Evolutionary conservation across 2,888 invertebrate genomes (phyloP), one percentile per base, ranked within the genome.

Genomic region (Sphinx pinastri): DNA sequence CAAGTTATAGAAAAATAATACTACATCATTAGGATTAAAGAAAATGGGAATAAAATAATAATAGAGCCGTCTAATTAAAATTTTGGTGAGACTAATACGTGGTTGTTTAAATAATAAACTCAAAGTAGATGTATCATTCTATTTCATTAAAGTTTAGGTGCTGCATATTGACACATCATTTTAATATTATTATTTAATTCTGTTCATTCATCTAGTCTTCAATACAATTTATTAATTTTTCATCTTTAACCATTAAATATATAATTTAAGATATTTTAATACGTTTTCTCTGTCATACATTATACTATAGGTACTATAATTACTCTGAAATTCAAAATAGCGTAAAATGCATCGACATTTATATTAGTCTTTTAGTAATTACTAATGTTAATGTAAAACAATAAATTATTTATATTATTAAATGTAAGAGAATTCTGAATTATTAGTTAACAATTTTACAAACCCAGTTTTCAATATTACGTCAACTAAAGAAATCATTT

Each of bases 161-260:
- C 63, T 63, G 19, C 19, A 63, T 60, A 63, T 12, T 63, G 47
- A 13, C 47, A 60, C 16, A 12, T 47, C 6, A 19, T 63, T 49
- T 49, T 5, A 25, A 25, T 25, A 25, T 57, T 25, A 19, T 51
- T 31, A 13, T 58, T 47, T 63, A 19, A 7, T 63, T 49, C 16
- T 49, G 45, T 60, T 60, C 60, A 45, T 60, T 49, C 63, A 63
- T 63, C 63, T 63, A 63, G 63, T 63, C 63, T 63, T 49, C 49
- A 63, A 63, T 16, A 63, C 47, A 63, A 47, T 52, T 38, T 69
- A 60, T 14, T 60, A 16, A 57, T 45, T 51, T 10, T 7, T 16
- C 19, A 60, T 16, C 11, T 60, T 47, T 47, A 45, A 60, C 16
- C 60, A 60, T 16, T 60, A 47, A 16, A 16, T 47, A 19, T 0